phyloP scores from a whole-genome alignment of 2,797 vertebrate species.

The Limosa lapponica region DNA sequence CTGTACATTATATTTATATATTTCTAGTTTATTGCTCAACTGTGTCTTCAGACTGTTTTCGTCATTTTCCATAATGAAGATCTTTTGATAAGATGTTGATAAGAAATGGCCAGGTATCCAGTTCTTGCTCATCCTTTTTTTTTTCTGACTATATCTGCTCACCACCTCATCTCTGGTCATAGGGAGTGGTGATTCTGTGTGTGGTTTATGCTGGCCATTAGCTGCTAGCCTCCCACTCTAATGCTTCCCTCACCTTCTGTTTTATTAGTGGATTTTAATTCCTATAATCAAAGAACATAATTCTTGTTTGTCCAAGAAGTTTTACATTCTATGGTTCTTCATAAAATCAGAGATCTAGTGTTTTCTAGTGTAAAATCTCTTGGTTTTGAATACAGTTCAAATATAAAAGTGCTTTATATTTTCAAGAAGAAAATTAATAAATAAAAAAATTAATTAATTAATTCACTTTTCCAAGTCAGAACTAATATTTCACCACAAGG shows the following conservation, averaged over 20 bases:
- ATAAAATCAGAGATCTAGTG: neutral
- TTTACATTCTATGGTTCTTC: neutral
- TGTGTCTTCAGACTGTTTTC: neutral
- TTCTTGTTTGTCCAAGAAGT: neutral
- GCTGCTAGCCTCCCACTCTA: neutral
- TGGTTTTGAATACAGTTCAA: neutral
- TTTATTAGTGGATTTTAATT: neutral
- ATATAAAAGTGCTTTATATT: neutral
- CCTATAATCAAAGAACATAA: neutral
- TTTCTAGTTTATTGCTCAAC: neutral
- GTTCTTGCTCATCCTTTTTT: neutral
- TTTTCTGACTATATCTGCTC: neutral
- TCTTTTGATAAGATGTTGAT: neutral
- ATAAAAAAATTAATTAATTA: neutral
- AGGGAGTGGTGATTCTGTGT: neutral
- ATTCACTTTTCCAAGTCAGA: neutral
- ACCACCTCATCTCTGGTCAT: neutral
- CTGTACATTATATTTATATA: neutral
- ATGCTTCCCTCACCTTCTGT: accelerated
- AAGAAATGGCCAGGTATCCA: neutral
- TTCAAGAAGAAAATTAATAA: neutral
- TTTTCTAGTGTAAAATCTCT: neutral
- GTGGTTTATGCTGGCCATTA: neutral
- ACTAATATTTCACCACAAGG: neutral
- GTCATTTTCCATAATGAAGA: neutral